Base-by-base conservation (phyloP, 2,888 invertebrate species). In the Pristionchus exspectatus region DNA sequence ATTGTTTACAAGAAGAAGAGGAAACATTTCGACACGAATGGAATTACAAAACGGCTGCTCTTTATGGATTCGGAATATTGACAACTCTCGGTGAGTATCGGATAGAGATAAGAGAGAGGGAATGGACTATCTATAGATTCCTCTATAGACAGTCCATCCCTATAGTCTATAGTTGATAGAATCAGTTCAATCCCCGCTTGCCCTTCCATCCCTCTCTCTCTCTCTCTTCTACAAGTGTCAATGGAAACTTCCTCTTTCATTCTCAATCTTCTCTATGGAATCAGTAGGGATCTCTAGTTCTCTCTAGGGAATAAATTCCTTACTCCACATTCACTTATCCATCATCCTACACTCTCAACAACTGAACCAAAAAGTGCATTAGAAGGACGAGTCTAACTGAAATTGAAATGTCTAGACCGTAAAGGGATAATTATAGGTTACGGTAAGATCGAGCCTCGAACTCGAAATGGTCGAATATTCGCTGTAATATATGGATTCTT, bases 401-500 rank as follows among this genome's bases (percentile, higher is more conserved):
- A 69, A 18, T 38, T 2, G 33, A 38, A 69, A 69, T 69, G 3
- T 21, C n/a, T 54, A n/a, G 33, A 38, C 91, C 2, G 38, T 38
- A 38, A 38, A 38, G 38, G 38, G 5, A 38, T 38, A 38, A 38
- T 38, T 94, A 77, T 87, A 94, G 94, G 94, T 10, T 94, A 94
- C 91, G 94, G 94, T 21, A 94, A 94, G 86, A 92, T 94, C 85
- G 93, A 94, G 87, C 94, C 94, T 2, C 91, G 92, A 59, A 94
- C 94, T 0, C 91, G 92, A 38, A 93, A 94, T 77, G 94, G 94
- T 16, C 90, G 93, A 18, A 92, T 94, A 24, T 95, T 95, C 69
- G 93, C 94, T 44, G 94, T 94, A 9, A 92, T 94, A 84, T 94
- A 94, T 90, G 94, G 94, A 0, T 94, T 94, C 83, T 89, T 94